Base-by-base conservation (phyloP, 2,888 invertebrate genomes). In the Tenthredo distinguenda region DNA sequence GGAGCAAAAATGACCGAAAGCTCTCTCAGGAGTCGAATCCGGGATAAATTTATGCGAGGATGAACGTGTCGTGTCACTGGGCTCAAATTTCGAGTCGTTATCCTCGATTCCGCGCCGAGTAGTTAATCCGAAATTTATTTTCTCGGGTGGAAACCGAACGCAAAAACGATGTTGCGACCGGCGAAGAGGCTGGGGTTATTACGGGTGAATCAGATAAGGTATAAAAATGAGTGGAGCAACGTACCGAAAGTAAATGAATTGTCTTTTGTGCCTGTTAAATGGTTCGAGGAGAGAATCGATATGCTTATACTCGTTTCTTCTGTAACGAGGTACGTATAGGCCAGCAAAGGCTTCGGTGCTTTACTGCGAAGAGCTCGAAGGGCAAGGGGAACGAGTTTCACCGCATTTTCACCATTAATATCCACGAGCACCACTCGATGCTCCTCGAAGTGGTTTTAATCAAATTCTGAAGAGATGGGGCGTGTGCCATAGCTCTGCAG, bases 401-500 rank as follows among this genome's bases (percentile, higher is more conserved):
- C 71, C 68, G 85, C 71, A 71, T 79, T 82, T 85, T 55, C 71
- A 50, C 81, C 85, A 85, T 81, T 85, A 85, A 85, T 85, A 85
- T 85, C 81, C 50, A 82, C 81, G 55, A 85, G 85, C 37, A 79
- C 68, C 79, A 85, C 85, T 85, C 85, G 43, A 79, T 71, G 79
- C 34, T 71, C 5, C 71, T 65, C 47, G 68, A 71, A 85, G 81
- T 40, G 85, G 81, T 85, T 85, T 85, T 85, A 85, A 85, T 85
- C 85, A 85, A 82, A 85, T 58, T 85, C 85, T 77, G 55, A 85
- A 79, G 81, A 9, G 85, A 47, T 18, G 77, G 68, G 85, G 79
- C 37, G 50, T 82, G 55, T 21, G 40, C 81, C 81, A 47, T 79
- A 85, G 72, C 79, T 81, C 77, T 85, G 81, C 81, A 85, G 85